Evolutionary conservation across 2,797 vertebrate species (phyloP), one percentile per base, ranked within the genome.

Genomic region (Centroberyx gerrardi): DNA sequence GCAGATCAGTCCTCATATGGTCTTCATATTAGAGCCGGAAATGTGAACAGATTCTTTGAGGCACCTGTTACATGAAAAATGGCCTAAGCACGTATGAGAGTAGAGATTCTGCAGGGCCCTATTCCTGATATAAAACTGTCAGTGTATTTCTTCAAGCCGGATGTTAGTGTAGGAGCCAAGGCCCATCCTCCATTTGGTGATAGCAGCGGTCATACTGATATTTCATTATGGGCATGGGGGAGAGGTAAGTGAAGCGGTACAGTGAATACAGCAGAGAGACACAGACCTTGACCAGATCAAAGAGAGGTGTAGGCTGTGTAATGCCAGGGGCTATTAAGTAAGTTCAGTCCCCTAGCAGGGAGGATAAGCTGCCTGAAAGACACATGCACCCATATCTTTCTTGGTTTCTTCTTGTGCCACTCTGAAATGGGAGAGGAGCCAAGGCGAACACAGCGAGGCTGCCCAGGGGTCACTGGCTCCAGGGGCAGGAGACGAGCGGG

Each of bases 1-100:
- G 42, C 73, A 79, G 18, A 74, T 85, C 33, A 53, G 64, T 40
- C 63, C 53, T 90, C 85, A 88, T 80, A 82, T 91, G 85, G 70
- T 87, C 55, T 89, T 83, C 74, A 81, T 85, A 87, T 89, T 70
- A 86, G 54, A 82, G 27, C 72, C 40, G 58, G 46, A 88, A 60
- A 81, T 81, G 51, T 66, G 54, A 86, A 78, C 72, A 66, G 69
- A 78, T 85, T 88, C 80, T 89, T 56, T 85, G 78, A 61, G 60
- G 84, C 90, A 95, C 92, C 92, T 95, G 92, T 87, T 86, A 61
- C 76, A 80, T 87, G 78, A 92, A 88, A 91, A 88, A 86, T 61
- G 46, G 60, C 13, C 59, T 8, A 46, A 56, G 59, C 42, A 59
- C 63, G 31, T 22, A 51, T 55, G 46, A 14, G 36, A 59, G 78